Percentiles rank a stretch among this genome's conserved stretches.
phyloP scores from a whole-genome alignment of 2,113 vertebrate species.

The Stercorarius parasiticus region DNA sequence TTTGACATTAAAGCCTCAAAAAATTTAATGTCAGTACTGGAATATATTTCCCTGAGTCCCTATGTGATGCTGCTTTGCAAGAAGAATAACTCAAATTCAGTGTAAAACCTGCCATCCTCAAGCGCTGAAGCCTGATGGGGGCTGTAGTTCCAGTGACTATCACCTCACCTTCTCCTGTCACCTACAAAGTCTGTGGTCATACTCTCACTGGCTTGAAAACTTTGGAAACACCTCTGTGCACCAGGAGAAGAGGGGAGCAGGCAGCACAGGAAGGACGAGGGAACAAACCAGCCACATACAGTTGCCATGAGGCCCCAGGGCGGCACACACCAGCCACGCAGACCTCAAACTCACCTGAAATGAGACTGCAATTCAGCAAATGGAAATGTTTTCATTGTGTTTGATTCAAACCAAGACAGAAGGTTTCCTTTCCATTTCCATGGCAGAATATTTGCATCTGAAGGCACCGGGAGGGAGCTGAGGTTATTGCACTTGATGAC shows the following conservation, averaged over 20 bases:
- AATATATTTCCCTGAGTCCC: neutral
- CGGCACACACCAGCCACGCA: neutral
- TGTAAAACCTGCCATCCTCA: neutral
- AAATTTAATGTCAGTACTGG: neutral
- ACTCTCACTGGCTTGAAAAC: neutral
- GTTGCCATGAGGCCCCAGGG: neutral
- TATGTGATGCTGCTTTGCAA: neutral
- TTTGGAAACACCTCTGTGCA: neutral
- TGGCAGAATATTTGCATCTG: neutral
- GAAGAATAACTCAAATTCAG: neutral
- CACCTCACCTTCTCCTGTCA: neutral
- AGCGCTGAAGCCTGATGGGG: neutral
- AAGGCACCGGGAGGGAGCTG: neutral
- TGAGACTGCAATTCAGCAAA: neutral
- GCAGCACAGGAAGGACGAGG: neutral
- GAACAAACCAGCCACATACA: accelerated
- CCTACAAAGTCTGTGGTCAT: neutral
- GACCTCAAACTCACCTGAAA: neutral
- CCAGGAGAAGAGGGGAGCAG: neutral
- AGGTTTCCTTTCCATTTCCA: neutral
- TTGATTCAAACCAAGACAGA: neutral
- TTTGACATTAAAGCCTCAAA: neutral
- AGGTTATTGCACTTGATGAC: neutral
- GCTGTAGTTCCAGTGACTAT: neutral
- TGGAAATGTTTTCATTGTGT: neutral